Conservation (phyloP, 2,113 vertebrate genomes). For the Vulpes vulpes region DNA sequence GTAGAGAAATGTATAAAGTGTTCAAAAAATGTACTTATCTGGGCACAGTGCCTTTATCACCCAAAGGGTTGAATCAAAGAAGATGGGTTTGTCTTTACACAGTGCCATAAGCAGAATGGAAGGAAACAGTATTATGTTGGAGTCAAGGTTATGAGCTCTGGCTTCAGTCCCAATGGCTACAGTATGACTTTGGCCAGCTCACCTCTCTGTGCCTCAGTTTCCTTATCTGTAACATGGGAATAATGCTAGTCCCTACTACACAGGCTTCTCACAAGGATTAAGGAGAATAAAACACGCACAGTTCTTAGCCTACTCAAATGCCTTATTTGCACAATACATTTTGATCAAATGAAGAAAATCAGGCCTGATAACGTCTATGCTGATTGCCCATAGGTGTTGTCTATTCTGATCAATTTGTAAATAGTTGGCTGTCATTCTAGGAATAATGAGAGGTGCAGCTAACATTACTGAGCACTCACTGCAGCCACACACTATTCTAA, state of each 20-base stretch:
- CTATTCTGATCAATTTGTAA: neutral
- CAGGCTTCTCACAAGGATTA: neutral
- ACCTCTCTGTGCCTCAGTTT: neutral
- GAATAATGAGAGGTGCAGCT: neutral
- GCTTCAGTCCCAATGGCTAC: no score
- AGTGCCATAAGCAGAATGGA: fast-evolving
- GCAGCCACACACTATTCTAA: neutral
- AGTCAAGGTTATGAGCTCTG: neutral
- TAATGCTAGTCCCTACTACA: neutral
- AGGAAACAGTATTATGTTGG: fast-evolving
- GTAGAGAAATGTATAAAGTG: neutral
- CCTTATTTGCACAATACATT: neutral
- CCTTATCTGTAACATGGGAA: neutral
- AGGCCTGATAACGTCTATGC: no score
- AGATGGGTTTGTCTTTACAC: fast-evolving
- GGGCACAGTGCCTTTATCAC: neutral
- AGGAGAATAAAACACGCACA: neutral
- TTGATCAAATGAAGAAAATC: neutral
- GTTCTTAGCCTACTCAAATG: neutral
- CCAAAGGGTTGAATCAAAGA: neutral
- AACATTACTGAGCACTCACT: neutral
- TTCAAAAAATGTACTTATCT: neutral
- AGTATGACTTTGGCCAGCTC: neutral
- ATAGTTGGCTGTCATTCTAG: neutral
- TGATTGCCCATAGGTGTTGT: neutral